These are phyloP conservation scores for Hypothenemus hampei DNA, from an alignment of 1,140 invertebrate species.

Conservation along the genomic window DNA sequence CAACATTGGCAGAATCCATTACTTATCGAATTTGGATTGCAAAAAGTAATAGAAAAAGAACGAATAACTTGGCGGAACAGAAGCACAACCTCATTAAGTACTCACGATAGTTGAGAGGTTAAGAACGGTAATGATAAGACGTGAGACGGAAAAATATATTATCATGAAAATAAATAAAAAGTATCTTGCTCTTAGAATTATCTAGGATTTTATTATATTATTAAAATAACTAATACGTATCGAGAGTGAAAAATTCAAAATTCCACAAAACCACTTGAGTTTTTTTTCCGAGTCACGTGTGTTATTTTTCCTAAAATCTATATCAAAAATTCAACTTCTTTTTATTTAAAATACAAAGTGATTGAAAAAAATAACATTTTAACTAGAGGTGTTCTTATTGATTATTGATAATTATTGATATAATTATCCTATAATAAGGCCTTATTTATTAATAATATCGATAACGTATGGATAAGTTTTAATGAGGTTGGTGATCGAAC, in stretches of 20 bases:
- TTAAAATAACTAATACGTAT: no score
- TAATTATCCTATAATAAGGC: no score
- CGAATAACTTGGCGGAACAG: conserved; percentile 1
- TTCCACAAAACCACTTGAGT: background rate
- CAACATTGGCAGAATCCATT: background rate
- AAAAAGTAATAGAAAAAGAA: conserved; percentile 3
- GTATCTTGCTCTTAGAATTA: conserved; percentile 1
- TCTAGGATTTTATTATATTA: conserved; percentile 5
- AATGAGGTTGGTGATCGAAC: no score
- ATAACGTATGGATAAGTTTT: no score
- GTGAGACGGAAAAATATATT: background rate
- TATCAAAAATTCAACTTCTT: no score
- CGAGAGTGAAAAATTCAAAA: background rate
- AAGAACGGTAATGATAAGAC: conserved; percentile 4
- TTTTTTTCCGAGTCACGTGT: background rate
- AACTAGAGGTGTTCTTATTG: background rate
- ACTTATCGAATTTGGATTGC: background rate
- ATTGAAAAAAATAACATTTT: background rate
- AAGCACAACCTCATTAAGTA: conserved; percentile 2
- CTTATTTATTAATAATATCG: no score
- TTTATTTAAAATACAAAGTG: background rate
- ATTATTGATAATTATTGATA: no score
- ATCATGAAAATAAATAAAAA: background rate
- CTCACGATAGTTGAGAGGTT: background rate
- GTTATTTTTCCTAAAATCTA: no score